These are phyloP conservation scores for Pyrrhia umbra DNA, from an alignment of 2,888 invertebrate species.

Conservation along the genomic window DNA sequence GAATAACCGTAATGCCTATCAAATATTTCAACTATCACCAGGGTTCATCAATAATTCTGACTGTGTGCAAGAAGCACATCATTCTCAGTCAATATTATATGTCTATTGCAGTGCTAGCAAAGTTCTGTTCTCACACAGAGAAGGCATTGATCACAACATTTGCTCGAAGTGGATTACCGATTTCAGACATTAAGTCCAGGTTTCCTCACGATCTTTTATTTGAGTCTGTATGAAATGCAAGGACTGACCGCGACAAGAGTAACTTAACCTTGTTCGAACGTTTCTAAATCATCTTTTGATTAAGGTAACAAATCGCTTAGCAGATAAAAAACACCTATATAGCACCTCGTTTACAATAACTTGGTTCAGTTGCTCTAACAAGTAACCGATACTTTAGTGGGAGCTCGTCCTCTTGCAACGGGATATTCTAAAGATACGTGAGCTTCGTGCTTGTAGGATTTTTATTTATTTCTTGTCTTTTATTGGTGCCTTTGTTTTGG, in stretches of 20 bases:
- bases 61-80: no score
- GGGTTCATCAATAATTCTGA: no score
- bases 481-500: neutral
- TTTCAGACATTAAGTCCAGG: no score
- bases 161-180: no score
- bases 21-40: no score
- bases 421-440: constrained; percentile 33
- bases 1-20: no score
- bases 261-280: neutral
- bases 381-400: constrained; percentile 44
- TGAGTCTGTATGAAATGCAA: no score
- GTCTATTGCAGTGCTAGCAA: no score
- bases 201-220: no score
- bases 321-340: constrained; percentile 21
- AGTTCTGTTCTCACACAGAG: no score
- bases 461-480: constrained; percentile 16
- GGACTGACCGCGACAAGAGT: neutral
- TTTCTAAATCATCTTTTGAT: neutral
- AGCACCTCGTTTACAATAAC: constrained; percentile 27
- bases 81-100: no score
- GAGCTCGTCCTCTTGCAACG: constrained; percentile 41
- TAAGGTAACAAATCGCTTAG: neutral
- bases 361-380: constrained; percentile 35
- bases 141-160: no score
- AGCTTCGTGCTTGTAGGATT: constrained; percentile 2